Evolutionary conservation across 2,797 vertebrate species (phyloP), one percentile per base, ranked within the genome.

Genomic region (Lycodopsis pacificus): DNA sequence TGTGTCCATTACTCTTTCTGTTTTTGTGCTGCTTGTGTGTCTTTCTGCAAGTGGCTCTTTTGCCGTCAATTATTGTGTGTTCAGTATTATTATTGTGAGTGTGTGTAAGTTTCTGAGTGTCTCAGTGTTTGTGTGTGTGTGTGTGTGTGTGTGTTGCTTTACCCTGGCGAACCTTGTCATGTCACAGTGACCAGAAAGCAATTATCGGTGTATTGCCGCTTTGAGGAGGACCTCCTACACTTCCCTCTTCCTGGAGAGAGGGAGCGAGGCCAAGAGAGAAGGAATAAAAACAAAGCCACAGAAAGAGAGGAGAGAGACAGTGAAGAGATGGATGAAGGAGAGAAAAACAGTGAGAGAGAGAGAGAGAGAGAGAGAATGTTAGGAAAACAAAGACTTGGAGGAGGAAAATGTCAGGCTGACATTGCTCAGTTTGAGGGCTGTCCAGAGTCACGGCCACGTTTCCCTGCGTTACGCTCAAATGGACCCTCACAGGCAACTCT

Each of bases 131-230:
- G 68, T 49, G 38, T 30, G 65, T 49, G 51, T 72, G 38, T 49
- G 51, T 72, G 38, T 32, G 34, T 44, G 67, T 49, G 81, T 81
- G 76, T 89, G 83, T 78, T 87, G 76, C 79, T 81, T 88, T 89
- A 88, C 84, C 88, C 84, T 81, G 64, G 82, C 38, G 14, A 86
- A 88, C 84, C 89, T 83, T 64, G 90, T 91, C 91, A 90, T 94
- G 94, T 95, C 94, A 95, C 86, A 68, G 90, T 95, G 95, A 95
- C 95, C 95, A 91, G 90, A 92, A 93, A 94, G 93, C 91, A 94
- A 94, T 95, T 95, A 94, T 94, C 84, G 57, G 86, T 83, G 75
- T 90, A 92, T 92, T 93, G 90, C 91, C 65, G 69, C 88, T 90
- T 88, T 85, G 80, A 88, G 76, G 40, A 84, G 74, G 72, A 86